phyloP scores from a whole-genome alignment of 2,113 vertebrate species.

The Halcyon senegalensis region DNA sequence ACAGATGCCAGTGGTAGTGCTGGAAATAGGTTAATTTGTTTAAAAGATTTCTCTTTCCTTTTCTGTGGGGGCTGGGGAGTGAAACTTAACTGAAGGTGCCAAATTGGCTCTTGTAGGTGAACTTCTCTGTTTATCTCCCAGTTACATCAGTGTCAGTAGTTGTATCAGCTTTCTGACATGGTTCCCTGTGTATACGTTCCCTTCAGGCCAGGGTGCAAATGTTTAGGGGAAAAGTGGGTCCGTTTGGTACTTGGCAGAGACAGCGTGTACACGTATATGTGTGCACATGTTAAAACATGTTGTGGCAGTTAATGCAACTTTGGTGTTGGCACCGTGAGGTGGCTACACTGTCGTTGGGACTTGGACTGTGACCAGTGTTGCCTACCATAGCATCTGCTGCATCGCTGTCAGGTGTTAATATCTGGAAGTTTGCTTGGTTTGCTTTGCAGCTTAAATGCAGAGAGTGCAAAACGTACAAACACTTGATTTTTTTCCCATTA shows the following conservation, averaged over 20 bases:
- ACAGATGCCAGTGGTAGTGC: background rate
- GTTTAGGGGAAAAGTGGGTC: background rate
- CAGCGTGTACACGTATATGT: fast-evolving
- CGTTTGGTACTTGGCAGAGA: background rate
- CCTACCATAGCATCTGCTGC: background rate
- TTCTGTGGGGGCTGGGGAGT: background rate
- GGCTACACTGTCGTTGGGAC: fast-evolving
- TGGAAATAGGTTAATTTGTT: slow-evolving; percentile 25
- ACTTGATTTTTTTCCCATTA: background rate
- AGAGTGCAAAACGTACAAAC: background rate
- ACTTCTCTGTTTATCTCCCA: slow-evolving; percentile 29
- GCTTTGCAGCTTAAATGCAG: background rate
- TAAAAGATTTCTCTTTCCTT: background rate
- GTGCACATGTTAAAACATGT: background rate
- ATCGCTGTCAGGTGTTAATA: background rate
- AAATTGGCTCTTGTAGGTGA: slow-evolving; percentile 4
- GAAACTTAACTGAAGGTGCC: background rate
- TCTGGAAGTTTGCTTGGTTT: background rate
- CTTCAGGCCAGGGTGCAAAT: background rate
- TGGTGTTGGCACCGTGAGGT: background rate
- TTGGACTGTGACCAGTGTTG: background rate
- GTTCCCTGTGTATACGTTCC: background rate
- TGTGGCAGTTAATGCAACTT: background rate
- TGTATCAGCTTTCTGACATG: background rate
- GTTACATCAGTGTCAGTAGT: slow-evolving; percentile 1